phyloP scores from a whole-genome alignment of 2,113 vertebrate species.

The Tylochromis polylepis region DNA sequence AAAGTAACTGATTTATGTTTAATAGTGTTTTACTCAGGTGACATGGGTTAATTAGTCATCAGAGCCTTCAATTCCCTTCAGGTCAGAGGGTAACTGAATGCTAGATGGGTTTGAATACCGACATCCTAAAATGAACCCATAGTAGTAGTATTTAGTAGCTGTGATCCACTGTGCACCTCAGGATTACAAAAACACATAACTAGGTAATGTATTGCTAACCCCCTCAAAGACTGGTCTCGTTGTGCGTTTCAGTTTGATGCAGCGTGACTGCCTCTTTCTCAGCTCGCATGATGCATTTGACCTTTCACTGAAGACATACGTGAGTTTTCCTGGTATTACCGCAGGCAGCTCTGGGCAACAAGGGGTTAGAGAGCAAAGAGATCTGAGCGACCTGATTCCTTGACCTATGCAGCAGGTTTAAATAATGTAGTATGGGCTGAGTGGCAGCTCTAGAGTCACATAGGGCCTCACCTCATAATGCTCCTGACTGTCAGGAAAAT shows the following conservation, averaged over 20 bases:
- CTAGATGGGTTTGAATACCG: conserved; percentile 27
- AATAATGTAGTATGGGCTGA: conserved; percentile 44
- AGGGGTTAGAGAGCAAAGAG: conserved; percentile 4
- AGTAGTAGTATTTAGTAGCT: neutral
- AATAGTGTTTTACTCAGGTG: conserved; percentile 44
- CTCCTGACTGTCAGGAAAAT: conserved; percentile 41
- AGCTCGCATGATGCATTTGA: neutral
- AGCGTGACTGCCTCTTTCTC: neutral
- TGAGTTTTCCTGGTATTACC: neutral
- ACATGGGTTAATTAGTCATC: conserved; percentile 65
- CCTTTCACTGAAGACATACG: neutral
- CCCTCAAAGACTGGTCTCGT: neutral
- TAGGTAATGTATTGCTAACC: neutral
- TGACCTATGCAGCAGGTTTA: conserved; percentile 36
- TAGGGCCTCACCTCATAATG: neutral
- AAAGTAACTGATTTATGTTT: conserved; percentile 63
- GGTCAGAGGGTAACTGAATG: conserved; percentile 33
- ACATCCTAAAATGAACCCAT: neutral
- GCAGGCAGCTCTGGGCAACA: neutral
- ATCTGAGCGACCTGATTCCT: neutral
- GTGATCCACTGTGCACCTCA: neutral
- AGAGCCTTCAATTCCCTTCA: conserved; percentile 30
- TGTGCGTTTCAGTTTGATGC: conserved; percentile 1
- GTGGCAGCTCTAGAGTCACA: conserved; percentile 3
- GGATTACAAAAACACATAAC: neutral